Evolutionary conservation across 2,797 vertebrate genomes (phyloP).

Genomic region (Helicolenus hilgendorfi): DNA sequence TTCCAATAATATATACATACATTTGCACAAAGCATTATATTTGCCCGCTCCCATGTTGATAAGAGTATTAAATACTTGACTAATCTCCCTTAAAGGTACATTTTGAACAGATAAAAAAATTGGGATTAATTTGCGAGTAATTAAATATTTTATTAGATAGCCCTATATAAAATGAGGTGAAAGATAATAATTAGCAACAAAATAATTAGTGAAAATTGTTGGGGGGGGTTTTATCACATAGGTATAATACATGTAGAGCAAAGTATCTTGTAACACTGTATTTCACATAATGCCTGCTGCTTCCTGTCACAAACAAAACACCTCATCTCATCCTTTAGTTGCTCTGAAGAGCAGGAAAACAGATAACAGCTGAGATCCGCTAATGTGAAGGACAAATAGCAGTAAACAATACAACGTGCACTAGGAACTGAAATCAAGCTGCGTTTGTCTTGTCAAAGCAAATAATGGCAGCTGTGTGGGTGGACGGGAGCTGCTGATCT

Average conservation of each 20-base stretch:
- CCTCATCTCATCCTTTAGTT: not conserved
- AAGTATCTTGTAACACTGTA: not conserved
- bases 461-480: not conserved
- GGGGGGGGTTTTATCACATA: not conserved
- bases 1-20: no score
- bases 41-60: no score
- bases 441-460: not conserved
- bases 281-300: not conserved
- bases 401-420: not conserved
- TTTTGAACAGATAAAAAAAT: no score
- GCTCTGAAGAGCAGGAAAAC: not conserved
- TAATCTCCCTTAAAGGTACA: no score
- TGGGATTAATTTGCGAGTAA: no score
- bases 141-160: no score
- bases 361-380: not conserved
- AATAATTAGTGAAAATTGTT: not conserved
- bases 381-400: not conserved
- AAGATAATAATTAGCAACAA: not conserved
- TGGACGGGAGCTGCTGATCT: not conserved
- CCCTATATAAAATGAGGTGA: not conserved
- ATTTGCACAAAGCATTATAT: no score
- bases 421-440: not conserved
- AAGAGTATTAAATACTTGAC: no score
- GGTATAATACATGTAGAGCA: not conserved
- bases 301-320: not conserved